Evolutionary conservation across 2,888 invertebrate genomes (phyloP), one percentile per base, ranked within the genome.

Genomic region (Tortrix viridana): DNA sequence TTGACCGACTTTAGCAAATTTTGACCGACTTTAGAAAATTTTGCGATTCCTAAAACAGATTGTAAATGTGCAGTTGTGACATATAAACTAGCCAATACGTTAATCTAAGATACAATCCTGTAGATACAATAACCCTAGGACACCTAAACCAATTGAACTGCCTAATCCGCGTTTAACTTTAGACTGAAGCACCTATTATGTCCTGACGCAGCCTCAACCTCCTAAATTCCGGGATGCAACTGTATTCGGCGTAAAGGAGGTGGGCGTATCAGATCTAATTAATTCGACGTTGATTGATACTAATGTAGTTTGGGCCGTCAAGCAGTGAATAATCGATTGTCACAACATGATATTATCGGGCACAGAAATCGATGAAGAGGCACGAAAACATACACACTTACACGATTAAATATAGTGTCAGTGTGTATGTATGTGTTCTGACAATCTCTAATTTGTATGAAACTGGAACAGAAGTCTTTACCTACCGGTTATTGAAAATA

Each of bases 201-300:
- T 55, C 23, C 43, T 49, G 49, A 22, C 48, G 38, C 18, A 26
- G 6, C 22, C 49, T 43, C 16, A 43, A 44, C 5, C 61, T 55
- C 49, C 61, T 37, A 55, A 61, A 61, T 60, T 54, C 54, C 54
- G 32, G 60, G 67, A 68, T 68, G 64, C 68, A 65, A 63, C 56
- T 66, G 66, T 66, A 68, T 66, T 67, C 59, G 47, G 63, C 47
- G 61, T 63, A 70, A 73, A 67, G 65, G 62, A 69, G 63, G 88
- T 89, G 78, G 89, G 87, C 81, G 89, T 90, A 89, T 88, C 89
- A 82, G 88, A 88, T 91, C 89, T 89, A 90, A 90, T 90, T 89
- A 90, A 88, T 87, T 72, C 81, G 89, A 91, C 91, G 80, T 86
- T 91, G 91, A 91, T 90, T 85, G 90, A 91, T 90, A 85, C 86